Base-by-base conservation (phyloP, 37 sponge, comb jelly and placozoan species). In the Hormiphora californensis region DNA sequence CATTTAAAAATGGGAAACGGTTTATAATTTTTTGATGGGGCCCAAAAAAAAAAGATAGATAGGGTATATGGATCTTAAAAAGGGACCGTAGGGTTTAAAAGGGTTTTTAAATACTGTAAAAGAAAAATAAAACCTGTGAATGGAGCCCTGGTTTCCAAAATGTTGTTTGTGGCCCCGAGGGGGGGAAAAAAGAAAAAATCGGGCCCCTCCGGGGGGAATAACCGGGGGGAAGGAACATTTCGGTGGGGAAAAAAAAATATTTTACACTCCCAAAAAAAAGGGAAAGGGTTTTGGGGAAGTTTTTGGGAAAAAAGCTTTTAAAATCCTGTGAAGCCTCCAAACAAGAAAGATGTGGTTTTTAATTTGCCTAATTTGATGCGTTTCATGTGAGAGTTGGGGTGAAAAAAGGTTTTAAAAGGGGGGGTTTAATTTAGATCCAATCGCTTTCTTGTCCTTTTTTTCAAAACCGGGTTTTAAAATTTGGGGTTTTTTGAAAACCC, bases 301-400 rank as follows among this genome's bases (percentile, higher is more conserved):
- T 65, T 38, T 65, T 30, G 37, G 38, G 35, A 11, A 65, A 65
- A 33, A 7, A 65, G 37, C 67, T 36, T 65, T 36, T 65, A 28
- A 65, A 36, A 9, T 65, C 67, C 37, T 65, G 67, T 19, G 67
- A 65, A 7, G 67, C 12, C 35, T 65, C 67, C 7, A 65, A 19
- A 65, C 67, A 65, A 17, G 35, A 34, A 15, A 65, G 37, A 65
- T 65, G 67, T 65, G 12, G 67, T 36, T 65, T 65, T 17, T 65
- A 65, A 35, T 36, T 65, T 7, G 35, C 1, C 67, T 36, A 31
- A 31, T 36, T 7, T 65, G 38, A 35, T 28, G 67, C 8, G 67
- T 15, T 38, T 65, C 67, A 36, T 65, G 67, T 19, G 67, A 65
- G 1, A 65, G 37, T 38, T 65, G 67, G 35, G 30, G 32, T 65